Evolutionary conservation across 2,797 vertebrate species (phyloP), one percentile per base, ranked within the genome.

Genomic region (Podargus strigoides): DNA sequence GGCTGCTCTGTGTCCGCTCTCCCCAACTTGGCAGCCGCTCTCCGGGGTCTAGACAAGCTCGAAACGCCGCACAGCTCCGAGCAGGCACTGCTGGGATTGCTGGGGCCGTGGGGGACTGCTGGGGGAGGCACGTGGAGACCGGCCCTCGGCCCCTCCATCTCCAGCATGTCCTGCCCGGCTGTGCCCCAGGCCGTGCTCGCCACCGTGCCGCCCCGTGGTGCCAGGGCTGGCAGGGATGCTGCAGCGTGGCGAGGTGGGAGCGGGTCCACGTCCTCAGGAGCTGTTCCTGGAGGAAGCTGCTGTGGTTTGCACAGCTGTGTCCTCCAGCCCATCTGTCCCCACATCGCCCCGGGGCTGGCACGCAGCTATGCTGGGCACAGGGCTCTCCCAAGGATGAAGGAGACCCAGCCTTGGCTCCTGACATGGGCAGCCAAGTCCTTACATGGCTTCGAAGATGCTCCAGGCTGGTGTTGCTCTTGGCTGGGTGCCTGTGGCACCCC

Each of bases 301-400:
- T 82, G 88, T 0, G 66, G 47, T 49, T 85, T 80, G 47, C 36
- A 16, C 0, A 6, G 32, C 47, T 50, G 42, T n/a, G 68, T 56
- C 47, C 46, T 81, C 75, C 84, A 58, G 27, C 42, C 59, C 2
- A 26, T 50, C 44, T 75, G 88, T 94, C 90, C 91, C 79, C 80
- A n/a, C 30, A 0, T 77, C 0, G 1, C 82, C 63, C 42, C 7
- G 0, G 44, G 55, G 73, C 68, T 93, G 92, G 88, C 92, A 72
- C 6, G 0, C 2, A 4, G 64, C 83, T 32, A 1, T 0, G 2
- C 52, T 0, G 30, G 90, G 76, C 74, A 66, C 0, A 4, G 39
- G 52, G 78, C 82, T 70, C 52, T 81, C 23, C 26, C 0, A 3
- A 30, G 60, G 58, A 49, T 0, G 1, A 34, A 30, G 85, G 39